Evolutionary conservation across 2,888 invertebrate genomes (phyloP).

Genomic region (Acrocyrtus sp.): DNA sequence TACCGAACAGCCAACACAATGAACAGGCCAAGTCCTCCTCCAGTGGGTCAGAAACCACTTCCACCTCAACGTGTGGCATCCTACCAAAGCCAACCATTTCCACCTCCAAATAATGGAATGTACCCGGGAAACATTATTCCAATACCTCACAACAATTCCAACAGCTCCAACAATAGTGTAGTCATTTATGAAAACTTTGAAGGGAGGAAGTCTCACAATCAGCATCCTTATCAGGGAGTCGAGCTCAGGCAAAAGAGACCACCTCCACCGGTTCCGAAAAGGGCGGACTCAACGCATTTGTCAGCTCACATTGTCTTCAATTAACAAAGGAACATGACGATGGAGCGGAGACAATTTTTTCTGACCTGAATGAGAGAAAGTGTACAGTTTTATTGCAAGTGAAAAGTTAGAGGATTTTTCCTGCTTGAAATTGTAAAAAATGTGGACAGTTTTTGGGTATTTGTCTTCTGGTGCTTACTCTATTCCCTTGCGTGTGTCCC

Average conservation of each 20-base stretch:
- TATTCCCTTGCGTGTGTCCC: constrained; percentile 35
- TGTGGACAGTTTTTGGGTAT: constrained; percentile 31
- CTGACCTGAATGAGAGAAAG: no score
- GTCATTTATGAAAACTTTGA: constrained; percentile 63
- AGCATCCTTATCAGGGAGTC: constrained; percentile 49
- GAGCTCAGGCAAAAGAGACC: constrained; percentile 61
- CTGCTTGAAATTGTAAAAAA: not conserved
- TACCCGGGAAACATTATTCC: constrained; percentile 45
- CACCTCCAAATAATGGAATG: constrained; percentile 23
- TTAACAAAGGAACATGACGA: no score
- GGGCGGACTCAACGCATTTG: constrained; percentile 61
- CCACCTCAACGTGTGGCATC: constrained; percentile 45
- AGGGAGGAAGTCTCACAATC: constrained; percentile 51
- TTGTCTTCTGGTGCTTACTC: constrained; percentile 48
- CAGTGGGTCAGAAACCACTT: constrained; percentile 43
- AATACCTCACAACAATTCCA: constrained; percentile 41
- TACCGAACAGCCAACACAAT: constrained; percentile 1
- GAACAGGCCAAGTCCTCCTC: constrained; percentile 25
- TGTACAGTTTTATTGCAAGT: no score
- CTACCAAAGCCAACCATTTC: constrained; percentile 13
- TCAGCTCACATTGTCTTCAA: constrained; percentile 62
- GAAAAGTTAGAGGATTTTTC: no score
- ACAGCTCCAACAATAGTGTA: constrained; percentile 41
- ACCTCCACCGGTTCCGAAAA: constrained; percentile 61
- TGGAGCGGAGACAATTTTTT: no score